A percentile compares a stretch with the other conserved stretches of the same genome.
Evolutionary conservation across 2,113 vertebrate genomes (phyloP).

Genomic region (Chiloscyllium plagiosum): DNA sequence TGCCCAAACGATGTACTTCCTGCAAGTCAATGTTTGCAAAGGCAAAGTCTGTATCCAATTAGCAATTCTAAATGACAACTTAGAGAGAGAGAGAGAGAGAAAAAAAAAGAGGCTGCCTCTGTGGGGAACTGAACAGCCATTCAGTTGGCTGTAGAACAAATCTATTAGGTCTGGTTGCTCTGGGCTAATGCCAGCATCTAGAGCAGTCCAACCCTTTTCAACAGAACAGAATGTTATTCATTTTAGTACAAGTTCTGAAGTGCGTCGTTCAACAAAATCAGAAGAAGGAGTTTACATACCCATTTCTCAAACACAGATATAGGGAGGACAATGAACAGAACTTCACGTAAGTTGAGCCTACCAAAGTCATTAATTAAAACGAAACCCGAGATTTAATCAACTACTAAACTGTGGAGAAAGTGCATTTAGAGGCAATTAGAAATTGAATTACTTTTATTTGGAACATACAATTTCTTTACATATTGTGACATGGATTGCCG

Average conservation of each 20-base stretch:
- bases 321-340: conserved; percentile 6
- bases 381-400: conserved; percentile 1
- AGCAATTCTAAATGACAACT: conserved; percentile 31
- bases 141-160: conserved; percentile 17
- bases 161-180: conserved; percentile 24
- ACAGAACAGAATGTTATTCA: background rate
- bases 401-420: background rate
- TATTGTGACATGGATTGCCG: background rate
- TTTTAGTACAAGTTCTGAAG: background rate
- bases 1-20: conserved; percentile 22
- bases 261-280: background rate
- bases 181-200: conserved; percentile 17
- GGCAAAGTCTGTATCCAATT: conserved; percentile 32
- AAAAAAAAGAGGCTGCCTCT: background rate
- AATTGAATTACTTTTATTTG: background rate
- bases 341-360: background rate
- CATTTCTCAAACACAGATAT: background rate
- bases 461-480: background rate
- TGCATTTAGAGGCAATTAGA: background rate
- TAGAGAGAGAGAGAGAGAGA: background rate
- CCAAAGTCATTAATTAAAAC: background rate
- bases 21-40: conserved; percentile 25
- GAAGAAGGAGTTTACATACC: background rate
- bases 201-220: background rate
- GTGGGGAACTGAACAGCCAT: conserved; percentile 28